phyloP scores from a whole-genome alignment of 1,140 invertebrate genomes.

The Ceratina japonica region DNA sequence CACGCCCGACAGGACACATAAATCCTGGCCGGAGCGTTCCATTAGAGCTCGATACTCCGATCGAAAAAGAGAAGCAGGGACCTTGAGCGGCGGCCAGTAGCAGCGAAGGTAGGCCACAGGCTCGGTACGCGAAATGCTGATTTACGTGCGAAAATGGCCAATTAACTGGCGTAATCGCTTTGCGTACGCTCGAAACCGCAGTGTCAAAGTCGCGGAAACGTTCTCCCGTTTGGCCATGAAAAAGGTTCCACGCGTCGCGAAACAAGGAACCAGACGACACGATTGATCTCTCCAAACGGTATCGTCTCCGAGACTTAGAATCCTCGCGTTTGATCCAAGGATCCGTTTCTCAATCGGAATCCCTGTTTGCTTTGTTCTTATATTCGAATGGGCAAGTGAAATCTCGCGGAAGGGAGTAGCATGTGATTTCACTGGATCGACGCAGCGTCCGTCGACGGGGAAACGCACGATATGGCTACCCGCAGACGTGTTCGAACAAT shows the following conservation, averaged over 20 bases:
- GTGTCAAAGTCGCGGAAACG: conserved; percentile 56
- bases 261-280: conserved; percentile 30
- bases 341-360: not conserved
- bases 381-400: not conserved
- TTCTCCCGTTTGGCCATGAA: conserved; percentile 1
- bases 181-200: conserved; percentile 7
- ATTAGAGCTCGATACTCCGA: conserved; percentile 47
- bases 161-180: conserved; percentile 65
- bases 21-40: conserved; percentile 30
- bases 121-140: conserved; percentile 52
- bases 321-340: too few species aligned
- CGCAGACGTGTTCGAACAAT: conserved; percentile 34
- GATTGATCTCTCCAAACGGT: too few species aligned
- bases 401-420: not conserved
- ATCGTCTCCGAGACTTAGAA: too few species aligned
- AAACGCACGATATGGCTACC: conserved; percentile 26
- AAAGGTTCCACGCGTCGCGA: conserved; percentile 10
- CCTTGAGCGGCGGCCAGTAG: conserved; percentile 60
- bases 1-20: conserved; percentile 44
- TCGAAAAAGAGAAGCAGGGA: conserved; percentile 45
- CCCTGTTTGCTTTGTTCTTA: not conserved
- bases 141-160: conserved; percentile 69
- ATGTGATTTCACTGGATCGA: not conserved
- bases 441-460: conserved; percentile 1
- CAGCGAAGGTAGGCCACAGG: conserved; percentile 58